These are phyloP conservation scores for Gymnocypris eckloni DNA, from an alignment of 2,797 vertebrate genomes.

Conservation along the genomic window DNA sequence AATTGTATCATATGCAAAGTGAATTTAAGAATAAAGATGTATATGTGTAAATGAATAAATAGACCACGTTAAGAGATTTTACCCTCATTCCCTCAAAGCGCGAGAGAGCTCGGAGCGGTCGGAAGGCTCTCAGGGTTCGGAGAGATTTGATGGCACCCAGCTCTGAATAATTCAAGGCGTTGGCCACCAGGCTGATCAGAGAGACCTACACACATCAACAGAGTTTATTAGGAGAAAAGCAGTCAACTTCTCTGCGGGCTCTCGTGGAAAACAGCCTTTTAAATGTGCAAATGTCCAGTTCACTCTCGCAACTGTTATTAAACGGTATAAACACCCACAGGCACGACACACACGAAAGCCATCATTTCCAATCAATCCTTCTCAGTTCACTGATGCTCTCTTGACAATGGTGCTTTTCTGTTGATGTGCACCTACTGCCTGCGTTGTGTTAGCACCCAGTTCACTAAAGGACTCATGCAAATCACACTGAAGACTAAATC, in stretches of 20 bases:
- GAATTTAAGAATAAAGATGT: background rate
- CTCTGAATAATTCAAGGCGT: constrained; percentile 86
- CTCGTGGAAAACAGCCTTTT: background rate
- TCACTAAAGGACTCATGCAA: background rate
- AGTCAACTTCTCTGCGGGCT: constrained; percentile 13
- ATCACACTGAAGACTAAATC: background rate
- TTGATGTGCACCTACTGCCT: background rate
- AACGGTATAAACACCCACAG: background rate
- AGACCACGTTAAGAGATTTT: constrained; percentile 67
- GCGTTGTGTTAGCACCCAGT: background rate
- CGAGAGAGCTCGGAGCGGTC: constrained; percentile 95
- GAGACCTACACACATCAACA: constrained; percentile 84
- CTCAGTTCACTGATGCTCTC: background rate
- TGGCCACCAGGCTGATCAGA: constrained; percentile 92
- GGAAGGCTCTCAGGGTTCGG: constrained; percentile 93
- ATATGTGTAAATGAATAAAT: background rate
- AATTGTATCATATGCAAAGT: too few relatives aligned
- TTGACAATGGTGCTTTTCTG: background rate
- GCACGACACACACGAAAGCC: background rate
- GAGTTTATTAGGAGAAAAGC: constrained; percentile 44
- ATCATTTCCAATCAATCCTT: background rate
- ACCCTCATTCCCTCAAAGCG: constrained; percentile 99
- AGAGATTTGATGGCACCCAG: constrained; percentile 94
- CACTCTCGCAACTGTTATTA: constrained; percentile 31
- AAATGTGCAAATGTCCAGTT: constrained; percentile 44